phyloP scores from a whole-genome alignment of 2,888 invertebrate genomes.

The Pterobdella sp. region DNA sequence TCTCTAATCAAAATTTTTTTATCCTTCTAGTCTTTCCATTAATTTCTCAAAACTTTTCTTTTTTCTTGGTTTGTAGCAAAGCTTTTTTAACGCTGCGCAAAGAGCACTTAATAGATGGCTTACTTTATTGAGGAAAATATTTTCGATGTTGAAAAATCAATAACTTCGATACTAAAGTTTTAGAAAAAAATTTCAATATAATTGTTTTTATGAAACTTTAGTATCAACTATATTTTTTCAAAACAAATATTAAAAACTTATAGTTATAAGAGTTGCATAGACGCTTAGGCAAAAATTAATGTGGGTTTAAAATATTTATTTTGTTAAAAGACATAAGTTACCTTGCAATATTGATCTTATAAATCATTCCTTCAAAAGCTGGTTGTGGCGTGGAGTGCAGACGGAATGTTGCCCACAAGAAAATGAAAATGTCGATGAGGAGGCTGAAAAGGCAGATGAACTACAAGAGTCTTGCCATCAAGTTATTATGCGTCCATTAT shows the following conservation, averaged over 20 bases:
- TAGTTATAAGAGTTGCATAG: too few species aligned
- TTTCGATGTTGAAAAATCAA: too few species aligned
- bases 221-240: too few species aligned
- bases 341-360: neutral
- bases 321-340: neutral
- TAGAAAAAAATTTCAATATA: too few species aligned
- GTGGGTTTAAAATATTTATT: neutral
- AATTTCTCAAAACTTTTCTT: neutral
- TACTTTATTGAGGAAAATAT: too few species aligned
- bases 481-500: neutral
- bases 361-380: conserved; percentile 36
- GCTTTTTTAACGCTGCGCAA: too few species aligned
- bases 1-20: too few species aligned
- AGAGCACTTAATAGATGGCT: too few species aligned
- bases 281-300: neutral
- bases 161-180: too few species aligned
- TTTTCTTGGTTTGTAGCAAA: neutral
- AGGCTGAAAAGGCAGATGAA: conserved; percentile 41
- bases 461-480: neutral
- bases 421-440: conserved; percentile 35
- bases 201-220: too few species aligned
- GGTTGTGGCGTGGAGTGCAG: conserved; percentile 45
- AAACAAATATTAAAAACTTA: neutral
- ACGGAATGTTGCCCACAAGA: conserved; percentile 37
- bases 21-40: too few species aligned